phyloP scores from a whole-genome alignment of 1,140 invertebrate genomes.

The Penaeus vannamei region DNA sequence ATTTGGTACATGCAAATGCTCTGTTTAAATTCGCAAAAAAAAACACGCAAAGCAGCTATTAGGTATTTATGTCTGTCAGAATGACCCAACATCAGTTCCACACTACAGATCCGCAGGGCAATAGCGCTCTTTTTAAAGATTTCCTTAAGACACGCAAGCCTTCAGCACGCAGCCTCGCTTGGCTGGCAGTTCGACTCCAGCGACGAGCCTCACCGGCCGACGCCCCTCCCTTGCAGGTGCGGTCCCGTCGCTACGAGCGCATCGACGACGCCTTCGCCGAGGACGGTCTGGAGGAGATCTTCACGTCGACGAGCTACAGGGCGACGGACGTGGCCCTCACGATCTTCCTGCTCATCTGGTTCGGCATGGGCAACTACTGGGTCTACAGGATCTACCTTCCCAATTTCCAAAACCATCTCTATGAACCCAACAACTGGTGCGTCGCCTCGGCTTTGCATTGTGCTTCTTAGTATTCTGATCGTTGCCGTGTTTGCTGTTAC shows the following conservation, averaged over 20 bases:
- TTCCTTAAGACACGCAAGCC: too few species aligned
- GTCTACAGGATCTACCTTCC: conserved; percentile 84
- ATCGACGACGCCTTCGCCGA: conserved; percentile 74
- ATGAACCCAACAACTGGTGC: conserved; percentile 78
- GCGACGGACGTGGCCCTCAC: conserved; percentile 77
- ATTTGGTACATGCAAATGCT: too few species aligned
- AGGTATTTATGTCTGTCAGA: too few species aligned
- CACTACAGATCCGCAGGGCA: too few species aligned
- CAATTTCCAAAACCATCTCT: conserved; percentile 78
- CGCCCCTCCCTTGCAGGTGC: conserved; percentile 1
- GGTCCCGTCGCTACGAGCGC: conserved; percentile 72
- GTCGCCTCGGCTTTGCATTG: background rate
- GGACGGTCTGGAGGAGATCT: conserved; percentile 70
- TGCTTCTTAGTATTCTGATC: background rate
- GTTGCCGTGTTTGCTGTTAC: background rate
- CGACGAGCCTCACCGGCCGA: too few species aligned
- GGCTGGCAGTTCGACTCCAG: too few species aligned
- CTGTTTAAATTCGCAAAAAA: too few species aligned
- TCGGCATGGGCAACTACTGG: conserved; percentile 84
- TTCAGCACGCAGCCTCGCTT: too few species aligned
- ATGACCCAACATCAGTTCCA: too few species aligned
- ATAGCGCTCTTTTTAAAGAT: too few species aligned
- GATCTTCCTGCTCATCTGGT: conserved; percentile 83
- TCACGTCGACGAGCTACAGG: conserved; percentile 70
- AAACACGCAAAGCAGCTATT: too few species aligned